Evolutionary conservation across 2,797 vertebrate species (phyloP).

Genomic region (Heteromormyrus szaboi): DNA sequence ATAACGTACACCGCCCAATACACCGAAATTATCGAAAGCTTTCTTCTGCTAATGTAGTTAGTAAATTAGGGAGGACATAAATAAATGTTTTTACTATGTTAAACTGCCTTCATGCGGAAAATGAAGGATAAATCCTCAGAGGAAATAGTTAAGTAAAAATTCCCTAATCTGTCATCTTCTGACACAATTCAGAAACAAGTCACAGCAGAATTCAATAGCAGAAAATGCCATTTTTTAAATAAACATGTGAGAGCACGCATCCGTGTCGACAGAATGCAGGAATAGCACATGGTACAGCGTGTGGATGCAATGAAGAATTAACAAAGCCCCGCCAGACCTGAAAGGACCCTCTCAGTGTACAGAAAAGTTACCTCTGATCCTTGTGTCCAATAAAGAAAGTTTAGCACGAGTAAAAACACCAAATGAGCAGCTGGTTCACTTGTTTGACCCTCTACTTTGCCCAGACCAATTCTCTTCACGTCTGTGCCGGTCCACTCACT

Average conservation of each 20-base stretch:
- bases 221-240: neutral
- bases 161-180: neutral
- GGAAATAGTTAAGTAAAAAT: neutral
- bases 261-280: neutral
- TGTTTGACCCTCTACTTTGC: neutral
- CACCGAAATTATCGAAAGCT: neutral
- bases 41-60: neutral
- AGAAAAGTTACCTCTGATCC: conserved; percentile 9
- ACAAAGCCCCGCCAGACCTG: neutral
- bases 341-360: neutral
- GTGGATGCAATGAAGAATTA: neutral
- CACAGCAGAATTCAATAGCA: neutral
- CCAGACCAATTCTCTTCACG: neutral
- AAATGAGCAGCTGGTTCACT: neutral
- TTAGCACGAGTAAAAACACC: neutral
- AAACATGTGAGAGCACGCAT: neutral
- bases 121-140: neutral
- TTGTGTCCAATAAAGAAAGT: neutral
- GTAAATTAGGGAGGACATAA: neutral
- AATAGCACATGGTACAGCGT: neutral
- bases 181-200: neutral
- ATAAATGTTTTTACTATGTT: neutral
- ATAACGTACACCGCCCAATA: neutral
- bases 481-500: neutral
- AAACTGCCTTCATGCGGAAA: neutral